Percentiles rank a stretch among this genome's conserved stretches.
These are phyloP conservation scores for Pitta sordida DNA, from an alignment of 2,113 vertebrate genomes.

Conservation along the genomic window DNA sequence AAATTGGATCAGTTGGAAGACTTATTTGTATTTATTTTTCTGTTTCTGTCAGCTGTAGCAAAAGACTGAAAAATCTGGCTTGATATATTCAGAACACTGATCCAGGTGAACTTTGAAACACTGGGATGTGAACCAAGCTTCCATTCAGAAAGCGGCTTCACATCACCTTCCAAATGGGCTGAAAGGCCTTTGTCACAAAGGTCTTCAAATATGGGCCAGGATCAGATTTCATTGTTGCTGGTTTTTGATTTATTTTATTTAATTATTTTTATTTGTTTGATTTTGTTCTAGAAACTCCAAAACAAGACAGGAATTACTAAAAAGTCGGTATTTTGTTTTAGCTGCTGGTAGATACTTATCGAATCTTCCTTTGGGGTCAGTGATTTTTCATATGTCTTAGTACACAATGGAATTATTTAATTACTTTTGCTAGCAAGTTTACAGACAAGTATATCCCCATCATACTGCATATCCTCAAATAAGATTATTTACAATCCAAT, in stretches of 20 bases:
- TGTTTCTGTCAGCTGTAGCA: neutral
- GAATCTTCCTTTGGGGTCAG: conserved; percentile 53
- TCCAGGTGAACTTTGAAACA: conserved; percentile 58
- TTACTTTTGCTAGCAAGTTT: conserved; percentile 80
- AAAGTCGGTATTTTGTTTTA: conserved; percentile 46
- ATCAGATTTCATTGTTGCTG: conserved; percentile 10
- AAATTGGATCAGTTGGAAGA: neutral
- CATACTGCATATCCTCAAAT: conserved; percentile 71
- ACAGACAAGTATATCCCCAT: conserved; percentile 65
- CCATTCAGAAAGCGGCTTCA: neutral
- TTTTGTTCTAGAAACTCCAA: conserved; percentile 16
- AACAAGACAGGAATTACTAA: conserved; percentile 35
- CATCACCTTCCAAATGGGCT: neutral
- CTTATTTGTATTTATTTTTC: neutral
- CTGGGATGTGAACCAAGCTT: conserved; percentile 6
- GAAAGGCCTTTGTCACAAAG: conserved; percentile 12
- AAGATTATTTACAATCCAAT: conserved; percentile 84
- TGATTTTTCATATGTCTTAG: conserved; percentile 66
- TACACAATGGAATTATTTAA: conserved; percentile 80
- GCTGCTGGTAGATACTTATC: conserved; percentile 53
- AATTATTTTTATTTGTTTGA: neutral
- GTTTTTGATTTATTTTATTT: neutral
- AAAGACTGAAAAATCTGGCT: neutral
- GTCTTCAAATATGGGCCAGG: conserved; percentile 9
- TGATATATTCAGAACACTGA: conserved; percentile 27